phyloP scores from a whole-genome alignment of 2,888 invertebrate species.

The Nymphalis urticae region DNA sequence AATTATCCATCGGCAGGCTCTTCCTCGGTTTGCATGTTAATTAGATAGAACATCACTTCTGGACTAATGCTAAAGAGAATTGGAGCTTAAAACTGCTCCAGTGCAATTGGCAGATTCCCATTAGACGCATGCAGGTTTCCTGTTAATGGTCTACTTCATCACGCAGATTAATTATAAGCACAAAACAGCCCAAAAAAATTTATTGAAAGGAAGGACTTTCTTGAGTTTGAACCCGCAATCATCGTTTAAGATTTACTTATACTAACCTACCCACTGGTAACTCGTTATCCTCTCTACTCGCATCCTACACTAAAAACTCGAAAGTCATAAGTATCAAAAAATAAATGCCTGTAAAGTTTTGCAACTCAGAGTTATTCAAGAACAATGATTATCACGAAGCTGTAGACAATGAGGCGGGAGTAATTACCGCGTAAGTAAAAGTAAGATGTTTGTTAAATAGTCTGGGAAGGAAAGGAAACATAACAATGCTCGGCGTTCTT shows the following conservation, averaged over 20 bases:
- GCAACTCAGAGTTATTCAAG: slow-evolving; percentile 24
- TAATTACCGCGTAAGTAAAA: slow-evolving; percentile 32
- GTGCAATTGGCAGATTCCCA: no score
- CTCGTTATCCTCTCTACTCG: no score
- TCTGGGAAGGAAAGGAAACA: slow-evolving; percentile 30
- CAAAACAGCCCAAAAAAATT: no score
- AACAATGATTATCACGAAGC: slow-evolving; percentile 29
- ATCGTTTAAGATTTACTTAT: no score
- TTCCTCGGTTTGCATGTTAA: slow-evolving; percentile 15
- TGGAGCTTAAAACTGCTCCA: no score
- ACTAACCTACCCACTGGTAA: no score
- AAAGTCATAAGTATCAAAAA: neutral
- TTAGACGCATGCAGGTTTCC: no score
- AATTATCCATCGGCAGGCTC: neutral
- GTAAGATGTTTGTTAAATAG: slow-evolving; percentile 33
- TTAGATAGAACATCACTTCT: neutral
- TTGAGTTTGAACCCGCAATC: no score
- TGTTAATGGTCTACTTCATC: no score
- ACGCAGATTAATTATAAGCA: no score
- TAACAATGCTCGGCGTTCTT: slow-evolving; percentile 26
- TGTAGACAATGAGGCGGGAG: slow-evolving; percentile 32
- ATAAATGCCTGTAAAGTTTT: slow-evolving; percentile 9
- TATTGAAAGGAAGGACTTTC: no score
- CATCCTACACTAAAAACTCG: neutral
- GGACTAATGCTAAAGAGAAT: no score